Evolutionary conservation across 2,113 vertebrate genomes (phyloP).

Genomic region (Poeciliopsis occidentalis): DNA sequence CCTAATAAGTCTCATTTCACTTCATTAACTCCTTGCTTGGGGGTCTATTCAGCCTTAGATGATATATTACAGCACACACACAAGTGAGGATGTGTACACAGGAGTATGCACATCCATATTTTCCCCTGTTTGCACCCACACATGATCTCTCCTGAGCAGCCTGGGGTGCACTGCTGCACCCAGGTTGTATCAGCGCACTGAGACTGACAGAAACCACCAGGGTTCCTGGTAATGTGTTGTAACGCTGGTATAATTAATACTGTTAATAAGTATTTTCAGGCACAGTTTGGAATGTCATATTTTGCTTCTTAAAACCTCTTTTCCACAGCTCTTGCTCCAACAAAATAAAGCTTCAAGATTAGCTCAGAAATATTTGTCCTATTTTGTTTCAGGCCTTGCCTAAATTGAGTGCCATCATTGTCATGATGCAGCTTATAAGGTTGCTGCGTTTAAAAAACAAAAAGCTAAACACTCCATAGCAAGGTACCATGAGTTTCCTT

Average conservation of each 20-base stretch:
- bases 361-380: too few species aligned
- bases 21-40: constrained; percentile 82
- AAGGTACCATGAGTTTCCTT: constrained; percentile 36
- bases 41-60: constrained; percentile 78
- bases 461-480: constrained; percentile 40
- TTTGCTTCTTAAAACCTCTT: constrained; percentile 22
- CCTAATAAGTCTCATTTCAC: constrained; percentile 84
- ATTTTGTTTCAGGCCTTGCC: too few species aligned
- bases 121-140: constrained; percentile 16
- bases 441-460: constrained; percentile 50
- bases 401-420: background rate
- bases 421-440: constrained; percentile 31
- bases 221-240: constrained; percentile 61
- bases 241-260: constrained; percentile 73
- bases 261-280: constrained; percentile 48
- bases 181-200: constrained; percentile 45
- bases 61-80: constrained; percentile 75
- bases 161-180: constrained; percentile 51
- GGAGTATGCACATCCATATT: constrained; percentile 13
- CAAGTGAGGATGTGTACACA: constrained; percentile 9
- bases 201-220: constrained; percentile 64
- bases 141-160: constrained; percentile 41
- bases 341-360: too few species aligned
- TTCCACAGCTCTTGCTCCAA: constrained; percentile 10
- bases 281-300: constrained; percentile 38